phyloP scores from a whole-genome alignment of 2,888 invertebrate species.

The Tupiocoris notatus region DNA sequence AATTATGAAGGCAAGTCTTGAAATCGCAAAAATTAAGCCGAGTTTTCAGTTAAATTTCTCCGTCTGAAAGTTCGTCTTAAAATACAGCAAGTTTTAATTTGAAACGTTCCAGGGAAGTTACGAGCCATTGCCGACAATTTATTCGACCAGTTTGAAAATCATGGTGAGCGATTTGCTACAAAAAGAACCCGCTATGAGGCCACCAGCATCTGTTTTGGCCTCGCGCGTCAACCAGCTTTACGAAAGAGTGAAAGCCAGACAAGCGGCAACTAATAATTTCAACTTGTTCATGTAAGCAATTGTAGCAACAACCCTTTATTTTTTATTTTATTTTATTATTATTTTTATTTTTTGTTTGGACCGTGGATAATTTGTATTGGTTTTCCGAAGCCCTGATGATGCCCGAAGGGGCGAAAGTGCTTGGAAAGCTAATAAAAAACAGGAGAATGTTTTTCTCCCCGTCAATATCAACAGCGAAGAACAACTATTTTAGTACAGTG shows the following conservation, averaged over 20 bases:
- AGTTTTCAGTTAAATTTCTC: no score
- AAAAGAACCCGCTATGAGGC: slow-evolving; percentile 62
- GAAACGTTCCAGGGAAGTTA: slow-evolving; percentile 67
- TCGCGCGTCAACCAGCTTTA: slow-evolving; percentile 37
- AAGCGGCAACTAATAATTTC: slow-evolving; percentile 9
- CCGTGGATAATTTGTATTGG: no score
- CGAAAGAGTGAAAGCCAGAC: slow-evolving; percentile 38
- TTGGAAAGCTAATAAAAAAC: no score
- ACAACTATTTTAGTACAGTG: no score
- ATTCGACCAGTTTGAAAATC: slow-evolving; percentile 63
- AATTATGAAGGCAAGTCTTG: slow-evolving; percentile 60
- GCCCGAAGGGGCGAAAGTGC: no score
- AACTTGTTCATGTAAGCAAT: slow-evolving; percentile 12
- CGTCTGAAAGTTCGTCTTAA: no score
- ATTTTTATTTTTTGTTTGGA: background rate
- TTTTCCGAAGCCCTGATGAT: no score
- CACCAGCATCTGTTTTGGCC: slow-evolving; percentile 60
- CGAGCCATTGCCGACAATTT: slow-evolving; percentile 64
- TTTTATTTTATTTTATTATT: background rate
- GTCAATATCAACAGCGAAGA: no score
- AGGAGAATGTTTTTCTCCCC: no score
- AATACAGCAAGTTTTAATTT: no score
- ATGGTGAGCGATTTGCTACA: slow-evolving; percentile 64
- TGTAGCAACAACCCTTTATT: background rate
- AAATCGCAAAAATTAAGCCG: no score